Evolutionary conservation across 2,888 invertebrate genomes (phyloP).

Genomic region (Julus scanicus): DNA sequence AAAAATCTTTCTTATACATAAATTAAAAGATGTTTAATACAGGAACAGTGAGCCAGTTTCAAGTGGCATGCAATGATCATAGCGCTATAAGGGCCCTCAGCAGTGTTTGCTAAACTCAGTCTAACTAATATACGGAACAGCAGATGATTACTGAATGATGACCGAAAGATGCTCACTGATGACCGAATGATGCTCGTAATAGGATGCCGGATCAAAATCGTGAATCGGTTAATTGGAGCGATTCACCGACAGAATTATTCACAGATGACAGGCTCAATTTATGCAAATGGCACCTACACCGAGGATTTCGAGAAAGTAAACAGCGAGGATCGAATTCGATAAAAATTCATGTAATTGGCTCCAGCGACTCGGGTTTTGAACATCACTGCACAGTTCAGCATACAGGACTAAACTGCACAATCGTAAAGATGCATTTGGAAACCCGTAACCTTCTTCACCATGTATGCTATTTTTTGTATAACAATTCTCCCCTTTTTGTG

Average conservation of each 20-base stretch:
- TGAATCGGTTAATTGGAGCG: neutral
- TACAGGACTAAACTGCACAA: neutral
- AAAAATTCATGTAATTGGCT: slow-evolving; percentile 28
- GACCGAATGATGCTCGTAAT: neutral
- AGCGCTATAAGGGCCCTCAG: neutral
- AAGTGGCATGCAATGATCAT: no score
- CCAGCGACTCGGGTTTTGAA: neutral
- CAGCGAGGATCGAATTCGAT: neutral
- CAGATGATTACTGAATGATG: neutral
- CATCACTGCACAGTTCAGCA: neutral
- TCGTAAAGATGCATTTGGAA: neutral
- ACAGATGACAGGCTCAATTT: slow-evolving; percentile 37
- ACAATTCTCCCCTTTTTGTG: neutral
- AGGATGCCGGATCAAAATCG: neutral
- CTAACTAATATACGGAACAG: neutral
- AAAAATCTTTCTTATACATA: no score
- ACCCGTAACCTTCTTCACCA: neutral
- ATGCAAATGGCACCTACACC: neutral
- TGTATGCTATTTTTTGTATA: neutral
- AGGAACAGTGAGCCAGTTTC: no score
- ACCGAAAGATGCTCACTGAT: neutral
- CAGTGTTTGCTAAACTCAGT: neutral
- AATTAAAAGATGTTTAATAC: no score
- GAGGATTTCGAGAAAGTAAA: neutral
- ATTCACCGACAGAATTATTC: slow-evolving; percentile 5